Conservation (phyloP, 2,888 invertebrate species). For the Neoaliturus tenellus region DNA sequence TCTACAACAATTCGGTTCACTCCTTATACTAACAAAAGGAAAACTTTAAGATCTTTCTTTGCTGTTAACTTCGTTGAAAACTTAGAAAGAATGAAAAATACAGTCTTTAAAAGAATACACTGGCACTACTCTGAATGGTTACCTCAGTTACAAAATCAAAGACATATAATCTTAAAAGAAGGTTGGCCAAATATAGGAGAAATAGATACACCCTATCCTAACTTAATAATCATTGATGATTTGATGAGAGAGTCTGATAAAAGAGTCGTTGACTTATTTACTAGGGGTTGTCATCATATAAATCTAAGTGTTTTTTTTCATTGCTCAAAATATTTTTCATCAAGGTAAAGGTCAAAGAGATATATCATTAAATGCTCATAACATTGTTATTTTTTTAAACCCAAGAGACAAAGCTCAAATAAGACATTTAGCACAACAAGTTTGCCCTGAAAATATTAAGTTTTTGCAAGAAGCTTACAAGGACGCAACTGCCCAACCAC, state of each 20-base stretch:
- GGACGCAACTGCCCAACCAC: background rate
- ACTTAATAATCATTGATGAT: constrained; percentile 18
- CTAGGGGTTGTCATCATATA: constrained; percentile 27
- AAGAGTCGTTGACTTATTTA: constrained; percentile 1
- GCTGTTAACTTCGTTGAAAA: too few relatives aligned
- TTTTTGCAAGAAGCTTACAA: constrained; percentile 10
- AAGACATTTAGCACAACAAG: background rate
- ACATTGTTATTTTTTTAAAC: constrained; percentile 65
- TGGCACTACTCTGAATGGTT: constrained; percentile 29
- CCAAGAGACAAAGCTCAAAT: constrained; percentile 60
- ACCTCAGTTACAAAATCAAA: background rate
- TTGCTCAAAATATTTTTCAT: constrained; percentile 34
- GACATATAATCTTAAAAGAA: background rate
- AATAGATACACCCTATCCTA: background rate
- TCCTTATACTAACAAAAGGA: too few relatives aligned
- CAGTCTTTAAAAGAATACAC: background rate
- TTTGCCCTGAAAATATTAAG: background rate
- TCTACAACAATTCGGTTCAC: too few relatives aligned
- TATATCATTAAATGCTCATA: constrained; percentile 64
- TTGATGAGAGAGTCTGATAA: constrained; percentile 3
- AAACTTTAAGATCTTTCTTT: too few relatives aligned
- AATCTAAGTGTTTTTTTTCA: constrained; percentile 40
- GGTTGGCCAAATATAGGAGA: constrained; percentile 24
- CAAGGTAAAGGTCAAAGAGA: constrained; percentile 3
- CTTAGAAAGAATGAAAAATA: too few relatives aligned